Conservation (phyloP, 2,797 vertebrate species). For the Falco naumanni region DNA sequence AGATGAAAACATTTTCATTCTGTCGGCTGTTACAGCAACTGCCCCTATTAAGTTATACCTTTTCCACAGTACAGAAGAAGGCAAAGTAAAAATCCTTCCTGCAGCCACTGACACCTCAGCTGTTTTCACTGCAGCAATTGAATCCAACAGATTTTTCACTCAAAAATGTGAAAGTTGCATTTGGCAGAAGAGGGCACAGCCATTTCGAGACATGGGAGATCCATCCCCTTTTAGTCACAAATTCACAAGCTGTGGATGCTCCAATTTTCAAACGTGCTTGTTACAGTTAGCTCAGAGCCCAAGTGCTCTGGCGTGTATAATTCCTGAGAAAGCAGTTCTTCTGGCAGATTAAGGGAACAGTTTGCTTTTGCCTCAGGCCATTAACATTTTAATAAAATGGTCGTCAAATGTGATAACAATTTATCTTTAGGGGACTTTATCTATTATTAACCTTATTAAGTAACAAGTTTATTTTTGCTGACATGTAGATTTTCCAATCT, state of each 20-base stretch:
- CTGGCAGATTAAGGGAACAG: conserved; percentile 77
- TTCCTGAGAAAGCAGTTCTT: conserved; percentile 75
- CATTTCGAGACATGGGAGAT: conserved; percentile 32
- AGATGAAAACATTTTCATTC: conserved; percentile 56
- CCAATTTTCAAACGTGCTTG: conserved; percentile 72
- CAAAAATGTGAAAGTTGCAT: background rate
- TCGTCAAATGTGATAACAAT: conserved; percentile 76
- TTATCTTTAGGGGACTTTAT: conserved; percentile 74
- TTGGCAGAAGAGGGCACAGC: conserved; percentile 28
- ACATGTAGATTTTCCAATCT: conserved; percentile 63
- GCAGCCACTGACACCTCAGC: conserved; percentile 24
- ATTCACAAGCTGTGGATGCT: conserved; percentile 52
- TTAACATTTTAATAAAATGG: conserved; percentile 81
- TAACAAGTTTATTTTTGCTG: conserved; percentile 76
- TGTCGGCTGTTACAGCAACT: conserved; percentile 4
- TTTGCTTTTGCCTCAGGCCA: conserved; percentile 79
- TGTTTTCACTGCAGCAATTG: conserved; percentile 8
- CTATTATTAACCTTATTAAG: conserved; percentile 78
- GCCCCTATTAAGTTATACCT: conserved; percentile 27
- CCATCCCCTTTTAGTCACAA: conserved; percentile 9
- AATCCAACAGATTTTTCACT: conserved; percentile 11
- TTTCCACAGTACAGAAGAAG: background rate
- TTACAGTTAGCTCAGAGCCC: conserved; percentile 61
- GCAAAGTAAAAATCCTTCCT: background rate
- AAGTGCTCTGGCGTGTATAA: conserved; percentile 57